Base-by-base conservation (phyloP, 1,140 invertebrate genomes). In the Gonatopus flavifemur region DNA sequence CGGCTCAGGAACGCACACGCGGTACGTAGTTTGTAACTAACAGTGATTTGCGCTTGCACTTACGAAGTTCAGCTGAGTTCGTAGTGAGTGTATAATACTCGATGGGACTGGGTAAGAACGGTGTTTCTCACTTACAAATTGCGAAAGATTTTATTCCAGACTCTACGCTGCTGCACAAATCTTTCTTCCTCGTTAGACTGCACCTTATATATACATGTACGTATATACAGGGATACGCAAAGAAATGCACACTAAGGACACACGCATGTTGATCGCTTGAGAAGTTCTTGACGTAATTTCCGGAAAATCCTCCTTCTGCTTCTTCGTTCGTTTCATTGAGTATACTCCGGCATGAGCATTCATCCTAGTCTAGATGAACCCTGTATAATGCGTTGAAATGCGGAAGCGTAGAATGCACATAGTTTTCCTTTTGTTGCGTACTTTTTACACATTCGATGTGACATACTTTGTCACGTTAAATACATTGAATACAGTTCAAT, bases 51-150 rank as follows among this genome's bases (percentile, higher is more conserved):
- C 25, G 25, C 25, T 28, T 8, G 9, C 10, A 21, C 37, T 24
- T 21, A 41, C 37, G 28, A 41, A 13, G 25, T 22, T 32, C 47
- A 3, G 28, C 12, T 15, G 18, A 18, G 28, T 37, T 35, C 50
- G 49, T 3, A 41, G 15, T 18, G 40, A 12, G n/a, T n/a, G n/a
- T n/a, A n/a, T n/a, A n/a, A n/a, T 28, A n/a, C 30, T 32, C 40
- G 51, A 54, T 60, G 58, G 19, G 52, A 60, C 32, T 55, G 42
- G 21, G 15, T 30, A 21, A 20, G 36, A 59, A 50, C 47, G 58
- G 16, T 9, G 57, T 59, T 60, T 60, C 58, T 60, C 58, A 59
- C 58, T 60, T 59, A 37, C 31, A 31, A 47, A 45, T 60, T 59
- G 39, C 57, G 58, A 55, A 55, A 59, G n/a, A 30, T n/a, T n/a